Percentiles rank a stretch among this genome's conserved stretches.
phyloP scores from a whole-genome alignment of 2,113 vertebrate genomes.

The Xyrauchen texanus region DNA sequence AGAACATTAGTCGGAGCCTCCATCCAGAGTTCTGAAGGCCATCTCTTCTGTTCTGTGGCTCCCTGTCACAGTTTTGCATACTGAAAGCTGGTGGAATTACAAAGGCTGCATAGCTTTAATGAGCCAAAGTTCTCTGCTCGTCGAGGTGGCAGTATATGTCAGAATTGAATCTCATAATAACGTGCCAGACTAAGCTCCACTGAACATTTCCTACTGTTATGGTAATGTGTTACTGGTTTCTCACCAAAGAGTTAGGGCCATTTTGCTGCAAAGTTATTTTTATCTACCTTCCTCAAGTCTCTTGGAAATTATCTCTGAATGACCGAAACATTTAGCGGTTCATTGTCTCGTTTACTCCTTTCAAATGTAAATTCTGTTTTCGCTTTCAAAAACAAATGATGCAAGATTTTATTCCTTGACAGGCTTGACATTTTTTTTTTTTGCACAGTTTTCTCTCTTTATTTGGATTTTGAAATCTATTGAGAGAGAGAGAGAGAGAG shows the following conservation, averaged over 20 bases:
- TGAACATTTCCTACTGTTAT: slow-evolving; percentile 64
- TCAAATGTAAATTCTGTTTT: slow-evolving; percentile 51
- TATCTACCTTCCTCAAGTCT: slow-evolving; percentile 46
- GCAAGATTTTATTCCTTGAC: slow-evolving; percentile 12
- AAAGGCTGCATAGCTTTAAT: slow-evolving; percentile 71
- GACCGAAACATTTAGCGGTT: slow-evolving; percentile 36
- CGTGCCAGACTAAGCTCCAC: slow-evolving; percentile 59
- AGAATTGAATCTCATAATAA: slow-evolving; percentile 68
- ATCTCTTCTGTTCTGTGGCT: slow-evolving; percentile 58
- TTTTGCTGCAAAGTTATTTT: slow-evolving; percentile 48
- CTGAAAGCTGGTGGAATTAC: slow-evolving; percentile 63
- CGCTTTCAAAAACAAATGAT: slow-evolving; percentile 22
- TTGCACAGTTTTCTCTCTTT: slow-evolving; percentile 8
- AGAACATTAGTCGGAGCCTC: slow-evolving; percentile 20
- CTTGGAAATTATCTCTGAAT: slow-evolving; percentile 53
- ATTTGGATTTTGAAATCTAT: slow-evolving; percentile 11
- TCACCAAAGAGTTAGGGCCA: slow-evolving; percentile 45
- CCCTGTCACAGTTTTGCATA: slow-evolving; percentile 40
- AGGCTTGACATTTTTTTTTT: not conserved
- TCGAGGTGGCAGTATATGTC: slow-evolving; percentile 60
- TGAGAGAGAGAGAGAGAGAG: not conserved
- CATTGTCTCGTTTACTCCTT: slow-evolving; percentile 26
- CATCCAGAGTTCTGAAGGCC: slow-evolving; percentile 46
- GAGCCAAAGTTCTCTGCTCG: slow-evolving; percentile 64
- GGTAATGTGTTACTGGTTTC: slow-evolving; percentile 59